A percentile compares a stretch with the other conserved stretches of the same genome.
These are phyloP conservation scores for Plagiodera versicolora DNA, from an alignment of 2,888 invertebrate genomes.

Conservation along the genomic window DNA sequence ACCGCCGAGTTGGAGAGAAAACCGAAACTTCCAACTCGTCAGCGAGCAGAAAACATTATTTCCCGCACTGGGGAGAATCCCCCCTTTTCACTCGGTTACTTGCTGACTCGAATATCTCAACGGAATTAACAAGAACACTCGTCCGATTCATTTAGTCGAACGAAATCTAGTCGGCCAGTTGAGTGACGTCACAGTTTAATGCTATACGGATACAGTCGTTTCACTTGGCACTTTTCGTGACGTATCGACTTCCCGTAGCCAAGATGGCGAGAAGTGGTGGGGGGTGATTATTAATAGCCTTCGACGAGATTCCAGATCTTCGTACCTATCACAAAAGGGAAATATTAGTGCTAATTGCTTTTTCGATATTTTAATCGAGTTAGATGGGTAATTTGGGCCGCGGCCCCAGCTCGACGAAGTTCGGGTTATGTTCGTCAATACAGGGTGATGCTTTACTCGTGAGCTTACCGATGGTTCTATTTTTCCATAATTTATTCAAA, in stretches of 20 bases:
- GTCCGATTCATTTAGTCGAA: neutral
- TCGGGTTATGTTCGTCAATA: neutral
- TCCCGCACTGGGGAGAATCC: neutral
- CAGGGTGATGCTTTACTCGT: no score
- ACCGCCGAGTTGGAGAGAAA: no score
- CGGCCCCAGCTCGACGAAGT: no score
- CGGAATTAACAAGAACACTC: neutral
- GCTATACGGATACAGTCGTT: no score
- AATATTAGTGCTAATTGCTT: neutral
- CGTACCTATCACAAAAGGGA: neutral
- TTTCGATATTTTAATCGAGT: neutral
- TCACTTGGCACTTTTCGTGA: neutral
- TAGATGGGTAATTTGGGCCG: neutral
- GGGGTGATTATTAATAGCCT: neutral
- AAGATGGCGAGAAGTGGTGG: neutral
- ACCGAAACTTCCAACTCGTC: no score
- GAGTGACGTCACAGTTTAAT: no score
- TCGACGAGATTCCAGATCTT: constrained; percentile 1
- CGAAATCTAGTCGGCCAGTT: neutral
- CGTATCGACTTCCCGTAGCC: neutral
- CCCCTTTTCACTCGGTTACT: neutral
- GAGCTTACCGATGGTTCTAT: no score
- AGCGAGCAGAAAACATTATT: neutral
- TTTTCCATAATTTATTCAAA: no score
- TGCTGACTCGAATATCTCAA: neutral